phyloP scores from a whole-genome alignment of 2,888 invertebrate genomes.

The Microctonus hyperodae region DNA sequence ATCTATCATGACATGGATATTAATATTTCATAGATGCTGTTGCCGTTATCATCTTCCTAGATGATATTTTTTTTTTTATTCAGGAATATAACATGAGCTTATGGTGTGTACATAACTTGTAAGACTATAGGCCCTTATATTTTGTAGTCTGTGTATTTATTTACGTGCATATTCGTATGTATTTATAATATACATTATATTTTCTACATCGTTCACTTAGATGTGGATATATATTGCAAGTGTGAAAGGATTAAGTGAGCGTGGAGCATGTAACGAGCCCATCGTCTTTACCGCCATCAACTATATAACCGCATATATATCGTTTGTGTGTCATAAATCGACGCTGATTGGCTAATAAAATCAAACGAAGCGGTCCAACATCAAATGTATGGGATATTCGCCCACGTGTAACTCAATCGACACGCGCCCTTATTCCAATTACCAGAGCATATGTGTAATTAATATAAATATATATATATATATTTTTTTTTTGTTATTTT shows the following conservation, averaged over 20 bases:
- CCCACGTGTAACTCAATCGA: constrained; percentile 28
- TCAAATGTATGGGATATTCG: constrained; percentile 23
- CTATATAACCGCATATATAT: constrained; percentile 40
- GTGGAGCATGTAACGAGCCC: background rate
- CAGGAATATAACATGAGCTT: background rate
- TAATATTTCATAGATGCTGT: constrained; percentile 15
- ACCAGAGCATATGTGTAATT: constrained; percentile 8
- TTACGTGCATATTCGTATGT: background rate
- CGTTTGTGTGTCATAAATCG: constrained; percentile 41
- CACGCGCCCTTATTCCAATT: constrained; percentile 31
- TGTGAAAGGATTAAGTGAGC: constrained; percentile 14
- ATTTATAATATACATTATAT: background rate
- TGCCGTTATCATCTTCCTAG: constrained; percentile 18
- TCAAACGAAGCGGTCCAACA: constrained; percentile 26
- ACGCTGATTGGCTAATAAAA: constrained; percentile 47
- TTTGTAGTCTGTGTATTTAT: too few species aligned
- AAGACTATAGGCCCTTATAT: background rate
- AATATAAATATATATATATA: background rate
- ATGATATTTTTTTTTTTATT: too few species aligned
- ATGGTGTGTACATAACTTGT: background rate
- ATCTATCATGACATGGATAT: constrained; percentile 27
- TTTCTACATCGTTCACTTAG: too few species aligned
- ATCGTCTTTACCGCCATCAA: background rate
- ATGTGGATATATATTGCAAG: constrained; percentile 6
- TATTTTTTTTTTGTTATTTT: background rate